A percentile compares a stretch with the other conserved stretches of the same genome.
Conservation (phyloP, 2,113 vertebrate genomes). For the Edolisoma coerulescens region DNA sequence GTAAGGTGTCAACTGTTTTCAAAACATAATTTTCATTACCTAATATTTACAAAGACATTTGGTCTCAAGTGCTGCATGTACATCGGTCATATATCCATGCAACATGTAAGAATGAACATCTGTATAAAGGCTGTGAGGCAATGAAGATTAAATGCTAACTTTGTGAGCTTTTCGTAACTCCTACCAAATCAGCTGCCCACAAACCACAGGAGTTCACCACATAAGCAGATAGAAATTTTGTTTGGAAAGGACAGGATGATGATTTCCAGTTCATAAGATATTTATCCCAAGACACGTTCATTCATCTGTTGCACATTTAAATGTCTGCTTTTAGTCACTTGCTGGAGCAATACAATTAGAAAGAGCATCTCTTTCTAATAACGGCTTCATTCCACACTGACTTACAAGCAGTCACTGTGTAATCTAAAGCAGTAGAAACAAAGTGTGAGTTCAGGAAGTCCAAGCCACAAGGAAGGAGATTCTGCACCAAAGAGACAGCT, state of each 20-base stretch:
- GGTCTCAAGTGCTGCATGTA: not conserved
- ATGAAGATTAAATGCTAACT: constrained; percentile 41
- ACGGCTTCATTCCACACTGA: not conserved
- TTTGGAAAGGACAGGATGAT: constrained; percentile 44
- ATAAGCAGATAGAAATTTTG: constrained; percentile 53
- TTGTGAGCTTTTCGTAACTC: not conserved
- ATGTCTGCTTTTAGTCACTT: constrained; percentile 47
- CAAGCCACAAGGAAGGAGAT: not conserved
- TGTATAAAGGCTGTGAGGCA: not conserved
- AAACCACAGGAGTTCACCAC: constrained; percentile 54
- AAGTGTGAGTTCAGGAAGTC: constrained; percentile 37
- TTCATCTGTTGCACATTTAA: constrained; percentile 61
- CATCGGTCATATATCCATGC: not conserved
- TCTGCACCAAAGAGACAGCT: not conserved
- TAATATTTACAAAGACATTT: not conserved
- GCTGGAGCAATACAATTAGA: constrained; percentile 14
- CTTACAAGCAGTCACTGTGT: constrained; percentile 5
- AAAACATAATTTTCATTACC: not conserved
- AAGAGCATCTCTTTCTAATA: constrained; percentile 57
- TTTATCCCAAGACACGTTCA: constrained; percentile 55
- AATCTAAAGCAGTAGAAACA: constrained; percentile 58
- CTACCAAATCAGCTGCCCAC: constrained; percentile 51
- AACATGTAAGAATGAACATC: not conserved
- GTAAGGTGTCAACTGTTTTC: not conserved
- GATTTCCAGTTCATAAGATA: constrained; percentile 50